Evolutionary conservation across 2,797 vertebrate species (phyloP).

Genomic region (Urocyon cinereoargenteus): DNA sequence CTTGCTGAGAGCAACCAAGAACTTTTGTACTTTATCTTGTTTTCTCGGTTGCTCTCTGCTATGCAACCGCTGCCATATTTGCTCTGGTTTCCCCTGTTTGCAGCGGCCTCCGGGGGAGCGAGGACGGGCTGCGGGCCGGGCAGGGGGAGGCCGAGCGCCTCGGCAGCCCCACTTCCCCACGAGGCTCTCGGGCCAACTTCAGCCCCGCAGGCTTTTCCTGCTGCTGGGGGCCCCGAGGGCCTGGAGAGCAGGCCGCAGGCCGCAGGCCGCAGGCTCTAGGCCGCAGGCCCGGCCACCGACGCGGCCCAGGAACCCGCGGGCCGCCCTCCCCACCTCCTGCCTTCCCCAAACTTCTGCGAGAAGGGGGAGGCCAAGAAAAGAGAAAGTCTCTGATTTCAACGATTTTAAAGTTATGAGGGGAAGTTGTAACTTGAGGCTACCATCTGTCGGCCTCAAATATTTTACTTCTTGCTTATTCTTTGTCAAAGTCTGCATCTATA

Average conservation of each 20-base stretch:
- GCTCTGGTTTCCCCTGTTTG: constrained; percentile 81
- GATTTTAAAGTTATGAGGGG: constrained; percentile 82
- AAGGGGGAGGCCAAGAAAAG: not conserved
- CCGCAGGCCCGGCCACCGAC: too few species aligned
- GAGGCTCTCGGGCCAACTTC: not conserved
- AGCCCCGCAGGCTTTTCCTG: rapidly evolving
- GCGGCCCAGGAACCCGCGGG: too few species aligned
- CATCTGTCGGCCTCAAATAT: constrained; percentile 85
- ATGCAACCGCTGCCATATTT: constrained; percentile 87
- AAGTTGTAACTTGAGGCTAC: constrained; percentile 84
- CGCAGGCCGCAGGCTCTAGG: too few species aligned
- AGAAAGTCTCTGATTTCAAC: constrained; percentile 76
- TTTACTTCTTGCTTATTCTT: constrained; percentile 82
- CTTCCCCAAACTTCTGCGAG: constrained; percentile 51
- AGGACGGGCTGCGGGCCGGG: not conserved
- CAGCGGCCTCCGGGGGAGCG: constrained; percentile 76
- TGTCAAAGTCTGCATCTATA: constrained; percentile 81
- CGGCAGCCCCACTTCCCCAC: rapidly evolving
- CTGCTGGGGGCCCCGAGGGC: not conserved
- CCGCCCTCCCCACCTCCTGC: constrained; percentile 60
- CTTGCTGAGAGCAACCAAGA: constrained; percentile 91
- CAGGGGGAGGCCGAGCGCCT: not conserved
- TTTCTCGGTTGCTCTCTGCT: constrained; percentile 88
- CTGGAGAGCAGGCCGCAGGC: not conserved
- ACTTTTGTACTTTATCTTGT: constrained; percentile 90